These are phyloP conservation scores for Parazoanthus darwini DNA, from an alignment of 92 coral and sea anemone species.

Conservation along the genomic window DNA sequence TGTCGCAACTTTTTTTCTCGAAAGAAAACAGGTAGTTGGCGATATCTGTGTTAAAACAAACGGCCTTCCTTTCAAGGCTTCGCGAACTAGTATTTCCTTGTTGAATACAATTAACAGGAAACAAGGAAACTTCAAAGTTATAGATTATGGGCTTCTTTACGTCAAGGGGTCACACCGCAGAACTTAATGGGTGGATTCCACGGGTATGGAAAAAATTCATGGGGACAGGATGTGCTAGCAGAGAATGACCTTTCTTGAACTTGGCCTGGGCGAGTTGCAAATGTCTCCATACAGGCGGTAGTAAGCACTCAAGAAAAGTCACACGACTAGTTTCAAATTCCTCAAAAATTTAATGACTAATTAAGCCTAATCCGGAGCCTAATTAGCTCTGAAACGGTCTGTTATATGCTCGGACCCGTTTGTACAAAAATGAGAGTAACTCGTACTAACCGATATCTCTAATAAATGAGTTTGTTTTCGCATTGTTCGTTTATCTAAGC, in stretches of 20 bases:
- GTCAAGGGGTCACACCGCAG: conserved; percentile 4
- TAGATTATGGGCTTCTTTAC: not conserved
- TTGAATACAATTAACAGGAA: not conserved
- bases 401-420: conserved; percentile 18
- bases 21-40: not conserved
- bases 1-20: not conserved
- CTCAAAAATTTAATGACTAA: conserved; percentile 1
- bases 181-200: not conserved
- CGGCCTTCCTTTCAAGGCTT: not conserved
- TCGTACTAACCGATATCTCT: not conserved
- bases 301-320: not conserved
- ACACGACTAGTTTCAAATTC: not conserved
- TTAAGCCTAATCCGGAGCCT: conserved; percentile 26
- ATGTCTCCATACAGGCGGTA: conserved; percentile 32
- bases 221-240: not conserved
- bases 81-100: not conserved
- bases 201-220: not conserved
- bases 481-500: conserved; percentile 8
- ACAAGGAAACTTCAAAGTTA: not conserved
- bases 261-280: not conserved
- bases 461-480: conserved; percentile 23
- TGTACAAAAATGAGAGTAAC: not conserved
- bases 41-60: not conserved
- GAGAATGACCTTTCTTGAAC: conserved; percentile 36
- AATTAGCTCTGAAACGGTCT: conserved; percentile 32